Evolutionary conservation across 2,888 invertebrate genomes (phyloP).

Genomic region (Toxonevra muliebris): DNA sequence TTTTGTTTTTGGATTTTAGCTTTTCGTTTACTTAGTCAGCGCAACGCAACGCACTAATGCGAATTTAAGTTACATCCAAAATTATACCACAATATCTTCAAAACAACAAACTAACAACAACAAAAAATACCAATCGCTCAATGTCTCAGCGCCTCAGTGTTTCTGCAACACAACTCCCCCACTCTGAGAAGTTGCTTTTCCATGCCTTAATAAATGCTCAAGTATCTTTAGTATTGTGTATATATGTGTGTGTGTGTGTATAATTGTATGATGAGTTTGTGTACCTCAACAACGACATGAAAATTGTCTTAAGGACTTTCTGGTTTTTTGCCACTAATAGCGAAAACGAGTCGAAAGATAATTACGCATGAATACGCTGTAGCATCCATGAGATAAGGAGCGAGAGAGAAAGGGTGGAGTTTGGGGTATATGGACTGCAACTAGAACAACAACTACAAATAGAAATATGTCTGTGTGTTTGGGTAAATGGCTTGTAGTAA

Average conservation of each 20-base stretch:
- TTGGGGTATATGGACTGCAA: no score
- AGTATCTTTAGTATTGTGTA: no score
- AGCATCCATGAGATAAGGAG: no score
- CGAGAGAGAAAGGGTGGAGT: no score
- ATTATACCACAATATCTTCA: slow-evolving; percentile 20
- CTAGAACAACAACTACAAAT: no score
- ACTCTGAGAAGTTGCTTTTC: not conserved
- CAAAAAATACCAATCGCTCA: slow-evolving; percentile 8
- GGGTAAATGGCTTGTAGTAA: not conserved
- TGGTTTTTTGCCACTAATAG: not conserved
- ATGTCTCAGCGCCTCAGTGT: not conserved
- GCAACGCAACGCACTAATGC: slow-evolving; percentile 11
- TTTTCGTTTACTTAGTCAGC: slow-evolving; percentile 1
- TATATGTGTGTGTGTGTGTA: not conserved
- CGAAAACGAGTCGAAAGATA: not conserved
- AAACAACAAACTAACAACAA: not conserved
- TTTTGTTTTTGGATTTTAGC: slow-evolving; percentile 19
- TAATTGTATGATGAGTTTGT: not conserved
- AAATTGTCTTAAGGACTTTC: not conserved
- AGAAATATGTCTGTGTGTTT: no score
- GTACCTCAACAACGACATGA: not conserved
- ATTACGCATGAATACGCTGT: not conserved
- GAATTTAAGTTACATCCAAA: slow-evolving; percentile 28
- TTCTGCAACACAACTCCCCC: no score
- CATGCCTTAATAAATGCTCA: no score